Evolutionary conservation across 53 echinoderm and acorn worm genomes (phyloP).

Genomic region (Holothuria scabra): DNA sequence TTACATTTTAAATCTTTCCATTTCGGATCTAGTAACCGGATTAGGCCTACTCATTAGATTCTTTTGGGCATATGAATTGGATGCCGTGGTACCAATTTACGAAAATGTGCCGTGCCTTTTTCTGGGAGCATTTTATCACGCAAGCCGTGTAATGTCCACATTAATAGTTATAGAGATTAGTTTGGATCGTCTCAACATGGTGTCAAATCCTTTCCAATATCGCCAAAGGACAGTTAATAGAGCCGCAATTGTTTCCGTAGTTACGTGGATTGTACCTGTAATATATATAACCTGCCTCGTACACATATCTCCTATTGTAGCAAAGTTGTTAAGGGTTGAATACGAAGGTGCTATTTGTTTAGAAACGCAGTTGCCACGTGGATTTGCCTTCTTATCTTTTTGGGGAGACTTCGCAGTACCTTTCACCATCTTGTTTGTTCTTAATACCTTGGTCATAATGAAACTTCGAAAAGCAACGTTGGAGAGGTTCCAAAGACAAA

Average conservation of each 20-base stretch:
- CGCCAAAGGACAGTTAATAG: background rate
- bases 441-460: background rate
- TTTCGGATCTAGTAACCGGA: slow-evolving; percentile 9
- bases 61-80: background rate
- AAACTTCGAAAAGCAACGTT: background rate
- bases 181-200: background rate
- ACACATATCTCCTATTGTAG: too few species aligned
- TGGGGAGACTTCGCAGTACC: background rate
- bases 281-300: too few species aligned
- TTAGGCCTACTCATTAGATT: background rate
- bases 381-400: background rate
- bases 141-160: background rate
- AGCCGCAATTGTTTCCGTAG: background rate
- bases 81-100: background rate
- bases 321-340: too few species aligned
- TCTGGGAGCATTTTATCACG: background rate
- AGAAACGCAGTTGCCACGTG: background rate
- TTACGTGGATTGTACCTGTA: background rate
- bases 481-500: background rate
- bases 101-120: background rate
- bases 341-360: background rate
- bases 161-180: background rate
- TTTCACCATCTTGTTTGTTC: background rate
- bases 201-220: slow-evolving; percentile 22
- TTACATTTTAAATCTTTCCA: slow-evolving; percentile 5